A percentile compares a stretch with the other conserved stretches of the same genome.
Evolutionary conservation across 30 jellyfish, hydroid and myxozoan genomes (phyloP).

Genomic region (Euphysa ruthae): DNA sequence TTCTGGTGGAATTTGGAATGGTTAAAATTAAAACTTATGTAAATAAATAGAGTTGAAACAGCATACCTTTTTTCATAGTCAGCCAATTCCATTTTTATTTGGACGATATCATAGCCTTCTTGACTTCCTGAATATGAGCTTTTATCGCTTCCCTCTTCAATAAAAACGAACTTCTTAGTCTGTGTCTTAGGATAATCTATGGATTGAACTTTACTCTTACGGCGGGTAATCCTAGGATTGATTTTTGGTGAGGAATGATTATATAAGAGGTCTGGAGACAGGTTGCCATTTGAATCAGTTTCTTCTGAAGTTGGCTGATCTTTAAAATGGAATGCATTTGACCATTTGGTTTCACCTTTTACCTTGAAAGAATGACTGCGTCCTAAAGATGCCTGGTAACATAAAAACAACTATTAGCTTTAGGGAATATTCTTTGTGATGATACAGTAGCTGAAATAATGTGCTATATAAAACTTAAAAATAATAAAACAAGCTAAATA

Average conservation of each 20-base stretch:
- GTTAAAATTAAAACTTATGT: too few relatives aligned
- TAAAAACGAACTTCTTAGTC: slow-evolving; percentile 3
- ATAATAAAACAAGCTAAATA: too few relatives aligned
- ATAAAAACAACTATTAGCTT: too few relatives aligned
- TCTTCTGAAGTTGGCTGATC: too few relatives aligned
- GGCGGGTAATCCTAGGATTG: slow-evolving; percentile 2
- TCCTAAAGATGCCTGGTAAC: neutral
- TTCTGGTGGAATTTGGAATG: too few relatives aligned
- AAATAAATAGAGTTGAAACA: too few relatives aligned
- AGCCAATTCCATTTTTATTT: slow-evolving; percentile 3
- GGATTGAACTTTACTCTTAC: slow-evolving; percentile 20
- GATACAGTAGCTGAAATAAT: too few relatives aligned
- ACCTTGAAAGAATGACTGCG: slow-evolving; percentile 11
- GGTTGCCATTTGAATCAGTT: neutral
- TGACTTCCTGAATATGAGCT: neutral
- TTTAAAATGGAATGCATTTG: too few relatives aligned
- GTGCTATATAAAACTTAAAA: too few relatives aligned
- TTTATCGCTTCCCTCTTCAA: neutral
- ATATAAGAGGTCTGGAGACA: too few relatives aligned
- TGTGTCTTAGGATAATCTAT: slow-evolving; percentile 20
- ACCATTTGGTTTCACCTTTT: neutral
- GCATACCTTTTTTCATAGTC: slow-evolving; percentile 13
- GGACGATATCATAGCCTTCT: neutral
- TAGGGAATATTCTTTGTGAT: too few relatives aligned
- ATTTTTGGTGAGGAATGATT: neutral